phyloP scores from a whole-genome alignment of 1,140 invertebrate species.

The Thaumatotibia leucotreta region DNA sequence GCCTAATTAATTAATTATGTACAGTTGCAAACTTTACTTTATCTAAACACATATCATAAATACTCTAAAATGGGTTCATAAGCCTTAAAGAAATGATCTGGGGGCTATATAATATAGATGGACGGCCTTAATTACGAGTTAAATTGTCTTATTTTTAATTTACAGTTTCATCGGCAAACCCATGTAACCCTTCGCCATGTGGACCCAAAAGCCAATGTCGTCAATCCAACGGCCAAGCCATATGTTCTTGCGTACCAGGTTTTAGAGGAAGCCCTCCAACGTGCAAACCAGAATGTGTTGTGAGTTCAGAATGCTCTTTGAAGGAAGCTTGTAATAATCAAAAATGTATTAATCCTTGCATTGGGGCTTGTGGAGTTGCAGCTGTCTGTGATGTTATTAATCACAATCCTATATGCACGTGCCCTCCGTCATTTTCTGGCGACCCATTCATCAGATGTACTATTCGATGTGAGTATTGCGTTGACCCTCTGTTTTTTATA shows the following conservation, averaged over 20 bases:
- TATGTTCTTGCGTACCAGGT: conserved; percentile 78
- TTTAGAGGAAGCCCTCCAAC: conserved; percentile 79
- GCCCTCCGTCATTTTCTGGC: conserved; percentile 85
- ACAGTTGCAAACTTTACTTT: too few species aligned
- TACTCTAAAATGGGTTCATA: too few species aligned
- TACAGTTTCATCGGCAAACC: conserved; percentile 58
- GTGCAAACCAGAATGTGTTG: conserved; percentile 82
- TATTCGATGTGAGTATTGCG: conserved; percentile 70
- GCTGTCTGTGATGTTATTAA: conserved; percentile 87
- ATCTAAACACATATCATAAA: too few species aligned
- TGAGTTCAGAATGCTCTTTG: conserved; percentile 81
- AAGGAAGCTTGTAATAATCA: conserved; percentile 83
- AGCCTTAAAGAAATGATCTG: too few species aligned
- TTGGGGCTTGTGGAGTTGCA: conserved; percentile 84
- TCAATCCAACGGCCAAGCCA: conserved; percentile 77
- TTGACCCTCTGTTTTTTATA: too few species aligned
- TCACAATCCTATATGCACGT: conserved; percentile 88
- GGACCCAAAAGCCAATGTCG: conserved; percentile 81
- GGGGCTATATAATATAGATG: too few species aligned
- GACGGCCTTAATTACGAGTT: not conserved
- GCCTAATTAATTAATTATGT: too few species aligned
- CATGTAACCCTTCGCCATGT: conserved; percentile 82
- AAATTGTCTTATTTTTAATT: conserved; percentile 20
- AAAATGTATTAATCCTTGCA: conserved; percentile 84
- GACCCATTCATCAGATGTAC: conserved; percentile 87